Conservation (phyloP, 2,797 vertebrate genomes). For the Sciurus vulgaris region DNA sequence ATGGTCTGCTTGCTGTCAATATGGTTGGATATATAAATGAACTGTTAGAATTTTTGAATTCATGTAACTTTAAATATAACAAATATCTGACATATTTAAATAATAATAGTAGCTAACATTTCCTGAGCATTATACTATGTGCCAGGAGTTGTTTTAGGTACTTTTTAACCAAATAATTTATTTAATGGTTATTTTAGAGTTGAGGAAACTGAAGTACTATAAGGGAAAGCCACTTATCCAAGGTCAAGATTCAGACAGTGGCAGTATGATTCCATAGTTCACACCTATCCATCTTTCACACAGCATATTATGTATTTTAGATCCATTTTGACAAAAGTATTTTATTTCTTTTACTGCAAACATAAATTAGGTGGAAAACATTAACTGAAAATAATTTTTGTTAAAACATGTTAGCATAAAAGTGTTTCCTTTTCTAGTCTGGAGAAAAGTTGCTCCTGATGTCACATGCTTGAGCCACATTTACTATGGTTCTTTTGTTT, state of each 20-base stretch:
- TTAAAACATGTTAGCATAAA: constrained; percentile 1
- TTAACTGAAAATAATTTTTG: constrained; percentile 50
- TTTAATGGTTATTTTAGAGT: constrained; percentile 35
- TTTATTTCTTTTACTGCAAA: constrained; percentile 1
- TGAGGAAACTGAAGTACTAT: neutral
- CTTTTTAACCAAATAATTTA: neutral
- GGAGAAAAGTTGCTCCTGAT: neutral
- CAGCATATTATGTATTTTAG: neutral
- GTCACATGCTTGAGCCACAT: neutral
- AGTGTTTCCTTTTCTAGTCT: neutral
- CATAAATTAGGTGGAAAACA: constrained; percentile 30
- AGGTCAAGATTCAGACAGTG: neutral
- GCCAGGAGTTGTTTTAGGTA: neutral
- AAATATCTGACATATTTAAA: constrained; percentile 50
- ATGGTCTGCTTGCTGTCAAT: constrained; percentile 23
- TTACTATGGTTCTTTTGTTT: neutral
- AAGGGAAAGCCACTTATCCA: neutral
- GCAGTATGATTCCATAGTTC: neutral
- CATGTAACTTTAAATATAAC: constrained; percentile 1
- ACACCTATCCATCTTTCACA: neutral
- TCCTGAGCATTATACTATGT: neutral
- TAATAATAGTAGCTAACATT: constrained; percentile 41
- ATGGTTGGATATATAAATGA: constrained; percentile 2
- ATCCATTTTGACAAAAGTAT: neutral
- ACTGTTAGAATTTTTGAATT: constrained; percentile 32